Evolutionary conservation across 2,797 vertebrate genomes (phyloP), one percentile per base, ranked within the genome.

Genomic region (Allobates femoralis): DNA sequence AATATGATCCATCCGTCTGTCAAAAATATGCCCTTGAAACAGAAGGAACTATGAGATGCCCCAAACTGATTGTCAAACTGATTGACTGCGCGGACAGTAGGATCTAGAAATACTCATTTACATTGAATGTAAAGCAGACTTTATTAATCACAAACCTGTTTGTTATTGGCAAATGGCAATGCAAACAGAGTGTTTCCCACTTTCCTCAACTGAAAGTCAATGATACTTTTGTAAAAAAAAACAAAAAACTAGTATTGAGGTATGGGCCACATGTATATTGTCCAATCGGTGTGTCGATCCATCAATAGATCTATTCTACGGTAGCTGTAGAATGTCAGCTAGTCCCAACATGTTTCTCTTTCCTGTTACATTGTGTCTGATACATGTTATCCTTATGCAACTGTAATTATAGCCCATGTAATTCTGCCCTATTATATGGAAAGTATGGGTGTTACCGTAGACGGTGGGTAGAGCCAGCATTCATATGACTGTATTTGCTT

Each of bases 351-450:
- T 41, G 67, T 21, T 71, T 67, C 28, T 67, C 62, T 67, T 71
- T 71, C 67, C 67, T 71, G 37, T 41, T 71, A 71, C 67, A 71
- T 41, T 71, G 21, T 71, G 67, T 71, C 34, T 41, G 21, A 46
- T 71, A 12, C 67, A 71, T 71, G 34, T 37, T 23, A 41, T 71
- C 7, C 64, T 67, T 67, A 67, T 71, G 23, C 67, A 71, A 71
- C 46, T 71, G 67, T 46, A 71, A 71, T 41, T 41, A 71, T 37
- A 71, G 32, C n/a, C 16, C 46, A 71, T 71, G 67, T 46, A 71
- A 71, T 41, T 41, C 67, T 71, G 67, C 11, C 21, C 23, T 71
- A 71, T 71, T 71, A 71, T 71, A 71, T 71, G 67, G 67, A 71
- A 71, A 71, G 67, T 41, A 46, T 71, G 67, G 67, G 67, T 71